Conservation (phyloP, 2,888 invertebrate genomes). For the Catocala fraxini region DNA sequence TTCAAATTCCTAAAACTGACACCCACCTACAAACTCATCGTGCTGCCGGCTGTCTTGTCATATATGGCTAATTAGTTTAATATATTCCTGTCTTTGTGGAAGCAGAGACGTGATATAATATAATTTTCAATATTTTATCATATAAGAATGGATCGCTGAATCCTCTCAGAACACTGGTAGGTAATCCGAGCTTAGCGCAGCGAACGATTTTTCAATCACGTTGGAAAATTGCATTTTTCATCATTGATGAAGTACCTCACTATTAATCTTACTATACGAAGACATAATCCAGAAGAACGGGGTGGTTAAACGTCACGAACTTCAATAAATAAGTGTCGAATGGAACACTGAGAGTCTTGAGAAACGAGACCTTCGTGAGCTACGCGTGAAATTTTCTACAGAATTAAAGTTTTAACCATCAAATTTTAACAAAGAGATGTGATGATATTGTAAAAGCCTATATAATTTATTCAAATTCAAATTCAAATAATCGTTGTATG, state of each 20-base stretch:
- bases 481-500: no score
- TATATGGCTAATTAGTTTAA: no score
- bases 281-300: conserved; percentile 49
- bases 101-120: no score
- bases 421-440: no score
- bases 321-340: conserved; percentile 45
- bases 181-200: conserved; percentile 40
- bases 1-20: no score
- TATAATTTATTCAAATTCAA: no score
- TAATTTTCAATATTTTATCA: no score
- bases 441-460: no score
- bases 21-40: no score
- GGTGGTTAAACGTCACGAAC: conserved; percentile 45
- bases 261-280: conserved; percentile 54
- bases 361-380: conserved; percentile 30
- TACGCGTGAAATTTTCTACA: neutral
- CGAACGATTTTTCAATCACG: conserved; percentile 49
- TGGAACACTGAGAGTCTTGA: conserved; percentile 38
- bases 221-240: conserved; percentile 51
- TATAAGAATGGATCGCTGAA: conserved; percentile 4
- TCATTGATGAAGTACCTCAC: conserved; percentile 53
- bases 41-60: no score
- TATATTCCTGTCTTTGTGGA: no score
- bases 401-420: no score
- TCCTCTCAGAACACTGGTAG: conserved; percentile 22